These are phyloP conservation scores for Mythimna lalbum DNA, from an alignment of 2,888 invertebrate genomes.

Conservation along the genomic window DNA sequence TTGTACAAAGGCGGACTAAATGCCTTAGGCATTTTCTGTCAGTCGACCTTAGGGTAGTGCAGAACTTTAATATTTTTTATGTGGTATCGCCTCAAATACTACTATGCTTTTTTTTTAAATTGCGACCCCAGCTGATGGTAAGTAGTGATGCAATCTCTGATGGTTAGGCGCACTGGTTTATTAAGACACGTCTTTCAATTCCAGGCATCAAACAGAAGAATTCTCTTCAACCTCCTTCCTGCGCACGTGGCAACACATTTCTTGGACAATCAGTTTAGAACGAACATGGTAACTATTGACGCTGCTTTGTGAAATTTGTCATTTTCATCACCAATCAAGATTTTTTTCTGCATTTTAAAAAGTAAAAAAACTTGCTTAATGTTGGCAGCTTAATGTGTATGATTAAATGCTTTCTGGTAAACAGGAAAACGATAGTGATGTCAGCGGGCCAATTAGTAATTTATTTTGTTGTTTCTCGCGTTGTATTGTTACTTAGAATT, in stretches of 20 bases:
- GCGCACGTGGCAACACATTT: conserved; percentile 98
- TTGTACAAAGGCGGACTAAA: no score
- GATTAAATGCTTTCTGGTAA: background rate
- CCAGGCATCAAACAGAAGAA: conserved; percentile 95
- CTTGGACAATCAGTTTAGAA: conserved; percentile 96
- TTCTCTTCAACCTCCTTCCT: conserved; percentile 97
- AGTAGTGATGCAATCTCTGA: no score
- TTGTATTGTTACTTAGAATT: background rate
- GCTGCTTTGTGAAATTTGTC: conserved; percentile 14
- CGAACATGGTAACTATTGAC: conserved; percentile 92
- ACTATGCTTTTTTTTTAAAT: no score
- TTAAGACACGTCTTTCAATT: background rate
- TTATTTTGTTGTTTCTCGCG: background rate
- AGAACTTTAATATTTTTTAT: no score
- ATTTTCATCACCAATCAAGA: background rate
- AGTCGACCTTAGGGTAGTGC: no score
- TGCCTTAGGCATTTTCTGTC: no score
- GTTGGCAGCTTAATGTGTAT: background rate
- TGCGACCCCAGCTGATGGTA: no score
- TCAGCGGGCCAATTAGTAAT: background rate
- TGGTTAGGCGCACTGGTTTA: no score
- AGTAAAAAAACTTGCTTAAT: background rate
- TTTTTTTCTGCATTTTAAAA: background rate
- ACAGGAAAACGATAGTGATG: background rate
- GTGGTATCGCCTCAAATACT: no score